These are phyloP conservation scores for Alectoris magna DNA, from an alignment of 2,797 vertebrate species.

Conservation along the genomic window DNA sequence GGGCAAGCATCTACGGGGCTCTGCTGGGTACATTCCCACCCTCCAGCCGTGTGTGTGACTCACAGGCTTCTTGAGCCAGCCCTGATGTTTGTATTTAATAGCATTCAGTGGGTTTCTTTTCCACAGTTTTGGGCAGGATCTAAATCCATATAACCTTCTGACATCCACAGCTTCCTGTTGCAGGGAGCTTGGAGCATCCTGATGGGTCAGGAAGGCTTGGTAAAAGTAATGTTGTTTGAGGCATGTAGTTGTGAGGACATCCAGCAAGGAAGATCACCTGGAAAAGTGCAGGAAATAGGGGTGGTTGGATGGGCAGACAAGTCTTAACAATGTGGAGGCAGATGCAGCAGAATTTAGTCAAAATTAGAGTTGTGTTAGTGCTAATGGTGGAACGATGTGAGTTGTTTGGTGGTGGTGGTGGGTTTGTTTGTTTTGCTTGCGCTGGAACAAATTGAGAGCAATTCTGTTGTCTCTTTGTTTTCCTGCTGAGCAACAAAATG, in stretches of 20 bases:
- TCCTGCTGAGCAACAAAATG: not conserved
- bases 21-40: not conserved
- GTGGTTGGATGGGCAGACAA: not conserved
- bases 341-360: not conserved
- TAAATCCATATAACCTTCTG: not conserved
- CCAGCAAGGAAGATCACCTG: not conserved
- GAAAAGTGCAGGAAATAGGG: not conserved
- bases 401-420: not conserved
- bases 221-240: not conserved
- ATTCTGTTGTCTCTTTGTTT: not conserved
- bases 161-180: not conserved
- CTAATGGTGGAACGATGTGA: fast-evolving
- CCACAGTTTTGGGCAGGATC: not conserved
- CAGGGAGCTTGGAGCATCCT: not conserved
- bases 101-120: not conserved
- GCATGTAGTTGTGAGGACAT: fast-evolving
- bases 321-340: not conserved
- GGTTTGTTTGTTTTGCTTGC: too few species aligned
- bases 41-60: not conserved
- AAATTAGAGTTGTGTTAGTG: not conserved
- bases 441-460: not conserved
- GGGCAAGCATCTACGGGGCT: not conserved
- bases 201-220: not conserved
- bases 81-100: not conserved
- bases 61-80: not conserved